A percentile compares a stretch with the other conserved stretches of the same genome.
phyloP scores from a whole-genome alignment of 2,888 invertebrate species.

The Cyclophora punctaria region DNA sequence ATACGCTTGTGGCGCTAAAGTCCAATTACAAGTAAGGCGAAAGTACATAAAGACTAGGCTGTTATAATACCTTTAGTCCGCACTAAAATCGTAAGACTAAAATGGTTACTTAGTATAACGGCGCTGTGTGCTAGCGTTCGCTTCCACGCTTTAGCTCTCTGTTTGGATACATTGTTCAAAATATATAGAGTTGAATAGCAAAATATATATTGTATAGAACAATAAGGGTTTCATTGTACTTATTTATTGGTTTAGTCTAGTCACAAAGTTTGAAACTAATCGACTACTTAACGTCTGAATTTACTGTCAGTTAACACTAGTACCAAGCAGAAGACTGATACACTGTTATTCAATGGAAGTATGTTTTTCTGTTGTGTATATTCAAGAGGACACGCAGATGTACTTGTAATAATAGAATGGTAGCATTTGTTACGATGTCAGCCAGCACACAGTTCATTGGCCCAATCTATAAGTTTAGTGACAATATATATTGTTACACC shows the following conservation, averaged over 20 bases:
- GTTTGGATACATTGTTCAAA: constrained; percentile 20
- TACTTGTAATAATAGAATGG: background rate
- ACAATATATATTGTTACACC: constrained; percentile 31
- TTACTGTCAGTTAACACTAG: background rate
- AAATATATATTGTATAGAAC: constrained; percentile 15
- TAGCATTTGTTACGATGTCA: constrained; percentile 21
- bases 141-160: constrained; percentile 30
- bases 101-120: constrained; percentile 17
- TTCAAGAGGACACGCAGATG: background rate
- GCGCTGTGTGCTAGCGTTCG: constrained; percentile 33
- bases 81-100: constrained; percentile 15
- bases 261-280: constrained; percentile 29
- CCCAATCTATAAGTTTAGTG: constrained; percentile 32
- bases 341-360: background rate
- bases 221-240: constrained; percentile 37
- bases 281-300: background rate
- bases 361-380: too few relatives aligned
- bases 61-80: constrained; percentile 11
- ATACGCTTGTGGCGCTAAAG: constrained; percentile 4
- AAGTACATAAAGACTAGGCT: constrained; percentile 18
- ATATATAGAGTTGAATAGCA: constrained; percentile 41
- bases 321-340: constrained; percentile 21
- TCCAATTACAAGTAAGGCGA: constrained; percentile 14
- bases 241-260: constrained; percentile 47
- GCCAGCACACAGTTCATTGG: constrained; percentile 34